Evolutionary conservation across 2,888 invertebrate genomes (phyloP), one percentile per base, ranked within the genome.

Genomic region (Aporophyla lueneburgensis): DNA sequence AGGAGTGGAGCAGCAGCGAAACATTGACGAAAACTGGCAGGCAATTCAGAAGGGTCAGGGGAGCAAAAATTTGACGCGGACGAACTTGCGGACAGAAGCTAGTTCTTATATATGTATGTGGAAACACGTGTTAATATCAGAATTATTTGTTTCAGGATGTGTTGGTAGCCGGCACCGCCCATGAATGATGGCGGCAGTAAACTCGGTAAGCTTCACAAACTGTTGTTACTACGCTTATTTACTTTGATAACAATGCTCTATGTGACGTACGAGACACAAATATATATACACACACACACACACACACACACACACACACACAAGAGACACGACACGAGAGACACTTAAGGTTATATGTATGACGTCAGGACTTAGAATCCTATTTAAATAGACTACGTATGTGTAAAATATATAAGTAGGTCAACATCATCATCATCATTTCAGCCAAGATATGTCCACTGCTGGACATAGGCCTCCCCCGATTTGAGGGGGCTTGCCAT

Each of bases 141-240:
- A 63, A 84, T 89, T 80, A 71, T 87, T 95, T 95, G 94, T 96
- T 96, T 80, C 96, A 96, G 96, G 91, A 95, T 96, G 95, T 89
- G 86, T 86, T 92, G 93, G 92, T 94, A 92, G 86, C 85, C 87
- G 88, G 90, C 89, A 92, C 93, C 89, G 93, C 93, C 91, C 91
- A 95, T 88, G 95, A 94, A 93, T 96, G 95, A 97, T 97, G 97
- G 97, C 97, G 92, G 97, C 97, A 92, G 97, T 97, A 92, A 97
- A 97, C 95, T 97, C 97, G 97, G 97, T 97, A 95, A 97, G 97
- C 88, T 86, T 54, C 5, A 58, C 33, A 21, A 40, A 59, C 7
- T 68, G 0, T 68, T 63, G 10, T 80, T 27, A 74, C 21, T 16
- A 16, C 2, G 7, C 27, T 51, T 71, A n/a, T 51, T 62, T 63